Conservation (phyloP, 2,113 vertebrate species). For the Penelope pileata region DNA sequence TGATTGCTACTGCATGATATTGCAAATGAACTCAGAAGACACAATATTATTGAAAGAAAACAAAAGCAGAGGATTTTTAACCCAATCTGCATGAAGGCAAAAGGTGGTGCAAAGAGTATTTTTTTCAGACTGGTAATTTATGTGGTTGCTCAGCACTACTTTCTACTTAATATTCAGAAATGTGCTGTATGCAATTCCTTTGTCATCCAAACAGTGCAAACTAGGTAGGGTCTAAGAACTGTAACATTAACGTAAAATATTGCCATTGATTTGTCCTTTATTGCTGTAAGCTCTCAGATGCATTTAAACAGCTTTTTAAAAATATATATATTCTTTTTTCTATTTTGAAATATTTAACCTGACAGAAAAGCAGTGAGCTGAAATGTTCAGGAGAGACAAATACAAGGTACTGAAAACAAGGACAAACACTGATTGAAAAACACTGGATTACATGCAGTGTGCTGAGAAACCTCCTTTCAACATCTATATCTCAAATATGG, state of each 20-base stretch:
- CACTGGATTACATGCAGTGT: neutral
- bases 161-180: neutral
- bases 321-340: neutral
- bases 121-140: neutral
- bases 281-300: neutral
- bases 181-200: neutral
- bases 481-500: slow-evolving; percentile 29
- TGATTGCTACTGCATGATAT: neutral
- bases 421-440: slow-evolving; percentile 14
- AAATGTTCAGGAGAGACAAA: neutral
- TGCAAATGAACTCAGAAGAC: neutral
- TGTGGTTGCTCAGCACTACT: neutral
- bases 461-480: slow-evolving; percentile 41
- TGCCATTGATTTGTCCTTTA: neutral
- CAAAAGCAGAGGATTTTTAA: neutral
- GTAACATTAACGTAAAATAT: neutral
- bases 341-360: neutral
- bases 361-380: neutral
- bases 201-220: neutral
- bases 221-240: neutral
- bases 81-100: neutral
- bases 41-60: neutral
- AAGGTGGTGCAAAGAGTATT: neutral
- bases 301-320: neutral
- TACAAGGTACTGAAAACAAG: neutral